These are phyloP conservation scores for Drosophila cognata DNA, from an alignment of 2,888 invertebrate species.

Conservation along the genomic window DNA sequence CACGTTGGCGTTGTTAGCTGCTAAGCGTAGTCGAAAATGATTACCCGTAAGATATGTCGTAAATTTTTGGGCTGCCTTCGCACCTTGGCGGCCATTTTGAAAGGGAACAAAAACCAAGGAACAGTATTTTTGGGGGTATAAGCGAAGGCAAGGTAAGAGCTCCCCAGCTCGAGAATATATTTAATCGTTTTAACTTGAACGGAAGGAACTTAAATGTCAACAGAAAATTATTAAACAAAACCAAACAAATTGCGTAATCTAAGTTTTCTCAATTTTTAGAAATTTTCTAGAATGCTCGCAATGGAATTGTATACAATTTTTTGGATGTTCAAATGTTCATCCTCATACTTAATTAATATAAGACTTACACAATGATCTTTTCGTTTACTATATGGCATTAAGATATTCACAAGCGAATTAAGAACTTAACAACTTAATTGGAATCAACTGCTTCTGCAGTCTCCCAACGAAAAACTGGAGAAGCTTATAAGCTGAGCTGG, in stretches of 20 bases:
- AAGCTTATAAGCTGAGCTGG: no score
- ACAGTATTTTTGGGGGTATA: neutral
- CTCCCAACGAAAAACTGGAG: no score
- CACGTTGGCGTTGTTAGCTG: constrained; percentile 35
- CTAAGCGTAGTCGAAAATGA: constrained; percentile 41
- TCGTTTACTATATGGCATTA: no score
- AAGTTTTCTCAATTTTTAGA: no score
- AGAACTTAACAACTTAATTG: no score
- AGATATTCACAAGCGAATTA: no score
- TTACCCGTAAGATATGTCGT: constrained; percentile 50
- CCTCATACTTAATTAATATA: no score
- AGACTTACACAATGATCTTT: no score
- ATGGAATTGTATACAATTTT: no score
- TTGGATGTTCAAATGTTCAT: no score
- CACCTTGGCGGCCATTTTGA: constrained; percentile 45
- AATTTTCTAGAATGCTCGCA: no score
- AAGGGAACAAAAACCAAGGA: neutral
- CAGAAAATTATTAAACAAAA: neutral
- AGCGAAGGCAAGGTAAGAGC: neutral
- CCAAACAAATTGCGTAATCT: neutral
- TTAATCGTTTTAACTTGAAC: neutral
- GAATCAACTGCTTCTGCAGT: no score
- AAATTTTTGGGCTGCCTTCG: constrained; percentile 31
- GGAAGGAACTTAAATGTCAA: neutral
- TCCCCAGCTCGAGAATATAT: neutral